A percentile compares a stretch with the other conserved stretches of the same genome.
Conservation (phyloP, 2,888 invertebrate species). For the Microplitis manilae region DNA sequence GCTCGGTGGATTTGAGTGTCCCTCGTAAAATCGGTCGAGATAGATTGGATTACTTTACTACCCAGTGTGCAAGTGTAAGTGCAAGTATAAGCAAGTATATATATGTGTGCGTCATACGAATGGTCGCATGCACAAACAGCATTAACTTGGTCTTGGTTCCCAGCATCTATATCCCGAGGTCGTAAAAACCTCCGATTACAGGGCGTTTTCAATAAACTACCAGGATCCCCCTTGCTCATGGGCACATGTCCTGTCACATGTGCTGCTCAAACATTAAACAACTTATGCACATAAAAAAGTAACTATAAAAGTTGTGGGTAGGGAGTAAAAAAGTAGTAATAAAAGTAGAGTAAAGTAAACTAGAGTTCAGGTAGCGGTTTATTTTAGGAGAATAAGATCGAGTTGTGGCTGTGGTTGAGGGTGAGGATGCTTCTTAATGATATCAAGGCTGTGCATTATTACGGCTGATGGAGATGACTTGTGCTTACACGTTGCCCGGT, state of each 20-base stretch:
- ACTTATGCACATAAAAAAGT: neutral
- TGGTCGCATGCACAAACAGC: constrained; percentile 2
- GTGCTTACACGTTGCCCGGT: constrained; percentile 9
- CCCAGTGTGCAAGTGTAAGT: neutral
- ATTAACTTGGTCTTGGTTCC: too few relatives aligned
- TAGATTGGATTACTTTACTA: constrained; percentile 40
- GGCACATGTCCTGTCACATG: neutral
- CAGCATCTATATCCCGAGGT: neutral
- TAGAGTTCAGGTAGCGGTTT: neutral
- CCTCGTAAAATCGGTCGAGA: constrained; percentile 38
- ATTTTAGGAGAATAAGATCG: neutral
- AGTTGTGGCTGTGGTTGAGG: neutral
- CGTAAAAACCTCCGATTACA: constrained; percentile 32
- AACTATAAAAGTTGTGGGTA: neutral
- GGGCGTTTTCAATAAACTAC: neutral
- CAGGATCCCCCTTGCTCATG: neutral
- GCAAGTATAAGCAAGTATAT: neutral
- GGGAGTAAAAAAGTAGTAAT: neutral
- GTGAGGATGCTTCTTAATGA: neutral
- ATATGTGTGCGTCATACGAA: neutral
- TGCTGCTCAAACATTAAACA: neutral
- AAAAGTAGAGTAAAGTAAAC: neutral
- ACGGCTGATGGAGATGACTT: constrained; percentile 31
- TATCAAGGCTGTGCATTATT: neutral
- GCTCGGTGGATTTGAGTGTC: constrained; percentile 13